Evolutionary conservation across 2,888 invertebrate genomes (phyloP), one percentile per base, ranked within the genome.

Genomic region (Sipha maydis): DNA sequence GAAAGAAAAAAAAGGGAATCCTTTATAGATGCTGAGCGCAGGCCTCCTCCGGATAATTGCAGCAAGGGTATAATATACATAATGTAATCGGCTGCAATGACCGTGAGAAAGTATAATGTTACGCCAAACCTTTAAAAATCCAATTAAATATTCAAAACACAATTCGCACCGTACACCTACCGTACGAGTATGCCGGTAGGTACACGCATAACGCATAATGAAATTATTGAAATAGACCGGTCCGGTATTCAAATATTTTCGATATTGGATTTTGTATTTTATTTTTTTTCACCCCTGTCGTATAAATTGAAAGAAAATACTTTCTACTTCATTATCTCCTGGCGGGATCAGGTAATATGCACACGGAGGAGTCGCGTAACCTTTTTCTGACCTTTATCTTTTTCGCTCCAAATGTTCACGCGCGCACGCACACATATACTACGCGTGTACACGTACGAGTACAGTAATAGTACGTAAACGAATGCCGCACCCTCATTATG

Each of bases 101-200:
- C 80, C 80, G 80, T 82, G 80, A 82, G 80, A 82, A 80, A 25
- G 67, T 67, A 80, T 67, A 67, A 19, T 38, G 67, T 80, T 80
- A 67, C 38, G 80, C 28, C 14, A 19, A 82, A 69, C 80, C 80
- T 69, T 82, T 28, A 82, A 82, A 82, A 82, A 82, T 82, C 79
- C 61, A 79, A 79, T 82, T 82, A 82, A 67, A 69, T 69, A 82
- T 82, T 82, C 69, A 69, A 41, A 38, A 67, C 67, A 38, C 19
- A 69, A 82, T 82, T 76, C 31, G 38, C 69, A 34, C 9, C 31
- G 48, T 1, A 41, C 25, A 19, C 41, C 9, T 31, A n/a, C n/a
- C 19, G 2, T 9, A 21, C 17, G 31, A 11, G 71, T 14, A 11
- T 1, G 71, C 71, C 71, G 71, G 31, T 31, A 21, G 14, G 21